Base-by-base conservation (phyloP, 2,797 vertebrate species). In the Garrulus glandarius region DNA sequence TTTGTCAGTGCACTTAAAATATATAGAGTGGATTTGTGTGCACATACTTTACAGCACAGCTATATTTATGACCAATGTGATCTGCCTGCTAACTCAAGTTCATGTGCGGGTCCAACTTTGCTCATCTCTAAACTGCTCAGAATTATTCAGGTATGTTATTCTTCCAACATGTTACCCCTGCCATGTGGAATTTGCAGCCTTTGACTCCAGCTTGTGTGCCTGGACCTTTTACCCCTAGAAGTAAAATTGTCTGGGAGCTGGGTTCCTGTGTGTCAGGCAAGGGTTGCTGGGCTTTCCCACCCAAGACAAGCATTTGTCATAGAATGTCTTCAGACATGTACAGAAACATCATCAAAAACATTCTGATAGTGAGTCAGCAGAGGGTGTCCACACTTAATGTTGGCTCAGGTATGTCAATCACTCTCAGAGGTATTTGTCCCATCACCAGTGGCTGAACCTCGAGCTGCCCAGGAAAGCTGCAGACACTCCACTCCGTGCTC, bases 1-100 rank as follows among this genome's bases (percentile, higher is more conserved):
- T 93, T 93, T 87, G 79, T 84, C 15, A 14, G 47, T 56, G 47
- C 79, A 71, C 72, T 94, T 81, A 57, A 89, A 91, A 96, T 91
- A 77, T 27, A 79, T 17, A 49, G 61, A 89, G 70, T 1, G 11
- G 57, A 67, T 84, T 83, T 87, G 61, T 39, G 30, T 20, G n/a
- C 34, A 50, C 19, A 37, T 29, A 39, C 34, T 70, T 92, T 64
- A 70, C 64, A 92, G 76, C 39, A 74, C 0, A 44, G 78, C 84
- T 89, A 69, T 72, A 70, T 83, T 93, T 92, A 80, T 84, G 89
- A 92, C 67, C 79, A 87, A 75, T 1, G 2, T 37, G 69, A 89
- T 81, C 65, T 74, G 77, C 32, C 63, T 83, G 57, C 17, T 65
- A 92, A 71, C 79, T 77, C 39, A 83, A 87, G 32, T 84, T 79